Base-by-base conservation (phyloP, 1,140 invertebrate species). In the Daktulosphaira vitifoliae region DNA sequence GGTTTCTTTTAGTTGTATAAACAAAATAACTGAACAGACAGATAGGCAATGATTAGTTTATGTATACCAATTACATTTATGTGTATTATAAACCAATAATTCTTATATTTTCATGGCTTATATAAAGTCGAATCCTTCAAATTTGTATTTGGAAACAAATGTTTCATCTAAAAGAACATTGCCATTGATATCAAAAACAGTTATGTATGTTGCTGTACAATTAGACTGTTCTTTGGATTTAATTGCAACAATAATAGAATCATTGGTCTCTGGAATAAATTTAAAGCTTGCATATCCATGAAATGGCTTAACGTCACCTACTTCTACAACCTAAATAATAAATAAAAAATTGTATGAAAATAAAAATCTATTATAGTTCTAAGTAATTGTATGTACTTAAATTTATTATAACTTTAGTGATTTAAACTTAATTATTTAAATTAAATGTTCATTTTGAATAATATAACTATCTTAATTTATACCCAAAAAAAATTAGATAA, bases 201-300 rank as follows among this genome's bases (percentile, higher is more conserved):
- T 86, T n/a, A 98, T 85, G 73, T 92, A 99, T 0, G 92, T 89
- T 1, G 90, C 87, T 4, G 90, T 91, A 68, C 86, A 85, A 0
- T 91, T 92, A 70, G 88, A 81, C 66, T 86, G 82, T 78, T 99
- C 96, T 75, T 96, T 92, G 0, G 92, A 93, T 75, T 96, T 95
- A 25, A 99, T 76, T 1, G 96, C 96, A 25, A 98, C 80, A 50
- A 98, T 91, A 0, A 94, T 80, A 51, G 83, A 78, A 74, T 98
- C 93, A 46, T 88, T 79, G 2, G 91, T 89, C 37, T 82, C 84
- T 20, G 96, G 96, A 67, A 99, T 81, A 74, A 98, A 99, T 78
- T 98, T 98, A 76, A 99, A 98, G 70, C 90, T 95, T 3, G 95
- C 96, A 77, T 93, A 99, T 2, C 96, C 96, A 75, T 89, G 86